Evolutionary conservation across 2,113 vertebrate genomes (phyloP).

Genomic region (Trogon surrucura): DNA sequence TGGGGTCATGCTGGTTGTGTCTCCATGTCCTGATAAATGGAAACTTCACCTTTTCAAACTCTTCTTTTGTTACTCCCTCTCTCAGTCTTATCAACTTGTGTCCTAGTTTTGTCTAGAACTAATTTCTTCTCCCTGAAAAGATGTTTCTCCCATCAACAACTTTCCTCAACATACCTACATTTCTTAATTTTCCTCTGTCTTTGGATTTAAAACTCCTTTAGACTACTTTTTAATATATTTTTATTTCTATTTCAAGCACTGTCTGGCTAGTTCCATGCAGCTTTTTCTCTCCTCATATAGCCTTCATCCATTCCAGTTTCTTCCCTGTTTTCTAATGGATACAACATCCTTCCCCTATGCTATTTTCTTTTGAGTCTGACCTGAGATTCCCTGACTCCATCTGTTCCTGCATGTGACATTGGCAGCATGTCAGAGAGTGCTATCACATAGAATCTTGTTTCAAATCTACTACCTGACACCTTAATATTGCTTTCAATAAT

Average conservation of each 20-base stretch:
- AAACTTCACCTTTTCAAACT: background rate
- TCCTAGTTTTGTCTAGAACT: background rate
- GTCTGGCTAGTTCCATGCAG: background rate
- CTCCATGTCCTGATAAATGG: background rate
- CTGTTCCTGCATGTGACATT: background rate
- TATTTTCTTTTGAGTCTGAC: background rate
- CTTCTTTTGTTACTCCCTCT: background rate
- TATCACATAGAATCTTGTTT: background rate
- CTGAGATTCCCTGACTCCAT: background rate
- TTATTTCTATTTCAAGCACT: background rate
- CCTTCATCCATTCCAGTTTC: background rate
- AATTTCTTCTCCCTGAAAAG: background rate
- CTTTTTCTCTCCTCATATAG: background rate
- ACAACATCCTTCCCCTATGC: background rate
- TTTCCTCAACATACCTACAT: background rate
- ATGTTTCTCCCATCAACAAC: background rate
- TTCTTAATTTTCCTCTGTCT: background rate
- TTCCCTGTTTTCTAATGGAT: background rate
- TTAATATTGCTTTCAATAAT: background rate
- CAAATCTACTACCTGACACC: background rate
- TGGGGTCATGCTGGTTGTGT: background rate
- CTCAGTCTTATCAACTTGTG: background rate
- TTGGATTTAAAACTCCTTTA: background rate
- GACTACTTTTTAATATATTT: background rate
- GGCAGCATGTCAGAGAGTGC: background rate